Percentiles rank a stretch among this genome's conserved stretches.
These are phyloP conservation scores for Rhinoraja longicauda DNA, from an alignment of 2,797 vertebrate genomes.

Conservation along the genomic window DNA sequence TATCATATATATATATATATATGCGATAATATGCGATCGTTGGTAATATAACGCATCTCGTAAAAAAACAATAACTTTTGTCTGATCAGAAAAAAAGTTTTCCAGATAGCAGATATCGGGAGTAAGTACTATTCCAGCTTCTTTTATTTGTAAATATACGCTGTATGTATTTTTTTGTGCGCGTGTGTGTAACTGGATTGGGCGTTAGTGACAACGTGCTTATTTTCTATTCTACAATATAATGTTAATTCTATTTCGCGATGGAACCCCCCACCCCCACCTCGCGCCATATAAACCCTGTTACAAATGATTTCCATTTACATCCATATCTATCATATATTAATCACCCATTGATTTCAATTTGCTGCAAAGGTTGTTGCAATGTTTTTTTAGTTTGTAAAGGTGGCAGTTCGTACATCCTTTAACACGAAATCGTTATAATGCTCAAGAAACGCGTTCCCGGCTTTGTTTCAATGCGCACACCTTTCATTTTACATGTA, in stretches of 20 bases:
- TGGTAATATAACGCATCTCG: not conserved
- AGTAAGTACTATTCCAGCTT: not conserved
- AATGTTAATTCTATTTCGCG: not conserved
- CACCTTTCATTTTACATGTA: not conserved
- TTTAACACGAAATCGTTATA: not conserved
- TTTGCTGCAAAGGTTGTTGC: not conserved
- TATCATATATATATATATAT: no score
- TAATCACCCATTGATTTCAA: not conserved
- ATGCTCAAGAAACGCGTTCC: no score
- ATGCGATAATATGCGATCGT: not conserved
- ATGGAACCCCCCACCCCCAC: not conserved
- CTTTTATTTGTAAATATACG: not conserved
- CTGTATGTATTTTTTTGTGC: not conserved
- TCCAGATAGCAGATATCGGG: not conserved
- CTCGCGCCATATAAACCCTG: not conserved
- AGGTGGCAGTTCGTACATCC: not conserved
- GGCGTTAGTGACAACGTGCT: no score
- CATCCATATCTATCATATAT: not conserved
- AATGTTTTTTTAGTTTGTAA: not conserved
- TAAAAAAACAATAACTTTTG: not conserved
- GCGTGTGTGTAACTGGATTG: no score
- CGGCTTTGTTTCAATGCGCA: not conserved
- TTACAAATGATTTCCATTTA: no score
- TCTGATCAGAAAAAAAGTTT: not conserved
- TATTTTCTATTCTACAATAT: not conserved